These are phyloP conservation scores for Bostrychus sinensis DNA, from an alignment of 2,113 vertebrate genomes.

Conservation along the genomic window DNA sequence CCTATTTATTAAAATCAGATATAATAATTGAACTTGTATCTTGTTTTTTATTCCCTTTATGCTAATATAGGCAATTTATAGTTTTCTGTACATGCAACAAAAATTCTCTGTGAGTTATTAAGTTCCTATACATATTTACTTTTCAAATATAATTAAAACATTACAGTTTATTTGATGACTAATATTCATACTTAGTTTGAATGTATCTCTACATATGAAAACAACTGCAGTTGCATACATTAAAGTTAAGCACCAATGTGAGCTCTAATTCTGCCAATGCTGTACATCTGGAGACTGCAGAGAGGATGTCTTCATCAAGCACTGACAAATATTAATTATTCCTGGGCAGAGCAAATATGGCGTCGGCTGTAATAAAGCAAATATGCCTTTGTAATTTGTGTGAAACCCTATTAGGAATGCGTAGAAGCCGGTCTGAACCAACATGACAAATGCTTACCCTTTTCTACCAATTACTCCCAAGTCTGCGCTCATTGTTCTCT, in stretches of 20 bases:
- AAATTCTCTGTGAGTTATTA: too few species aligned
- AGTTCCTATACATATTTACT: too few species aligned
- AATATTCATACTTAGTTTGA: not conserved
- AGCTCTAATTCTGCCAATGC: not conserved
- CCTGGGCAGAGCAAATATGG: slow-evolving; percentile 22
- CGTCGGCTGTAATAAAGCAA: slow-evolving; percentile 33
- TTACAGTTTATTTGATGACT: not conserved
- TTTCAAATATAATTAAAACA: too few species aligned
- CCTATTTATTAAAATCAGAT: too few species aligned
- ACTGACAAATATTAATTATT: slow-evolving; percentile 36
- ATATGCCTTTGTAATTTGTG: slow-evolving; percentile 40
- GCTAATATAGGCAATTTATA: too few species aligned
- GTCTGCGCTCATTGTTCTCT: slow-evolving; percentile 62
- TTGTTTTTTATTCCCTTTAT: too few species aligned
- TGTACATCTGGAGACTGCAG: not conserved
- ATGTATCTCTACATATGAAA: not conserved
- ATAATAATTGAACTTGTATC: too few species aligned
- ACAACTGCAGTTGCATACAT: not conserved
- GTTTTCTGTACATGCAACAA: too few species aligned
- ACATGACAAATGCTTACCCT: slow-evolving; percentile 62
- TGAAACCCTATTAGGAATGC: slow-evolving; percentile 56
- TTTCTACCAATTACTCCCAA: slow-evolving; percentile 59
- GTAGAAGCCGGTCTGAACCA: slow-evolving; percentile 40
- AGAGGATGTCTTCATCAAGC: slow-evolving; percentile 12
- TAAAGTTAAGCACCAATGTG: not conserved